A percentile compares a stretch with the other conserved stretches of the same genome.
Conservation (phyloP, 1,140 invertebrate genomes). For the Caenorhabditis elegans region WBcel235 BX284606.5:9375501-9376000, state of each 20-base stretch:
- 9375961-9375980: neutral
- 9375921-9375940: neutral
- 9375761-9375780: slow-evolving; percentile 7
- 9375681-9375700: too few relatives aligned
- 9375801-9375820: neutral
- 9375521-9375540: too few relatives aligned
- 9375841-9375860: neutral
- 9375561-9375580: too few relatives aligned
- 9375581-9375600: too few relatives aligned
- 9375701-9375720: neutral
- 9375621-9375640: too few relatives aligned
- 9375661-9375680: too few relatives aligned
- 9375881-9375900: slow-evolving; percentile 12
- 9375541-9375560: too few relatives aligned
- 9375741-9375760: slow-evolving; percentile 18
- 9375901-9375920: neutral
- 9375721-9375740: slow-evolving; percentile 20
- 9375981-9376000: neutral
- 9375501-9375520: too few relatives aligned
- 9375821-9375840: neutral
- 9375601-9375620: too few relatives aligned
- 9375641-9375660: too few relatives aligned
- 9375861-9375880: neutral
- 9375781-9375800: neutral
- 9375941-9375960: neutral